Conservation (phyloP, 2,113 vertebrate genomes). For the Solea senegalensis region DNA sequence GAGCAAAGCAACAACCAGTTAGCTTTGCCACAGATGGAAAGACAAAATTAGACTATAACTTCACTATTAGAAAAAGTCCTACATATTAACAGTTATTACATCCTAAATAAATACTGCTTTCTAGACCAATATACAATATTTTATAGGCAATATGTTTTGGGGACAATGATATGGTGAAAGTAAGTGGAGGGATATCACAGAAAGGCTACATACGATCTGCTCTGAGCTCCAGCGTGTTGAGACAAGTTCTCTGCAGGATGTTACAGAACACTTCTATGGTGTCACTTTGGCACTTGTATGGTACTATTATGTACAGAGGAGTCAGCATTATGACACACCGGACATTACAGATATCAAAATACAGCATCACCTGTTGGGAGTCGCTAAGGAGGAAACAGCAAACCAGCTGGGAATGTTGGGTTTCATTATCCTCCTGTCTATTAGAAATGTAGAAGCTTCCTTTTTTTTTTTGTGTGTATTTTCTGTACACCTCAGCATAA, state of each 20-base stretch:
- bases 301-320: slow-evolving; percentile 76
- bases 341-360: slow-evolving; percentile 45
- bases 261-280: slow-evolving; percentile 73
- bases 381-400: slow-evolving; percentile 27
- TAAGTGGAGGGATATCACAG: slow-evolving; percentile 65
- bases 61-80: slow-evolving; percentile 71
- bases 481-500: slow-evolving; percentile 17
- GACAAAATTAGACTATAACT: slow-evolving; percentile 66
- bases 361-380: slow-evolving; percentile 37
- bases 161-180: slow-evolving; percentile 69
- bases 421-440: slow-evolving; percentile 14
- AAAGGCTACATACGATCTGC: slow-evolving; percentile 74
- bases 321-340: slow-evolving; percentile 64
- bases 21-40: slow-evolving; percentile 58
- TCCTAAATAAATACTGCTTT: slow-evolving; percentile 70
- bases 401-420: slow-evolving; percentile 27
- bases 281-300: slow-evolving; percentile 80
- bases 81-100: slow-evolving; percentile 73
- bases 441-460: slow-evolving; percentile 1
- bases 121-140: slow-evolving; percentile 75
- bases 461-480: slow-evolving; percentile 11
- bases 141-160: slow-evolving; percentile 73
- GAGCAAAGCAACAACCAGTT: slow-evolving; percentile 66
- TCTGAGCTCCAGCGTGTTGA: slow-evolving; percentile 65
- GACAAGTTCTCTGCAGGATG: slow-evolving; percentile 59